A percentile compares a stretch with the other conserved stretches of the same genome.
Conservation (phyloP, 2,888 invertebrate species). For the Polyommatus iphigenia region DNA sequence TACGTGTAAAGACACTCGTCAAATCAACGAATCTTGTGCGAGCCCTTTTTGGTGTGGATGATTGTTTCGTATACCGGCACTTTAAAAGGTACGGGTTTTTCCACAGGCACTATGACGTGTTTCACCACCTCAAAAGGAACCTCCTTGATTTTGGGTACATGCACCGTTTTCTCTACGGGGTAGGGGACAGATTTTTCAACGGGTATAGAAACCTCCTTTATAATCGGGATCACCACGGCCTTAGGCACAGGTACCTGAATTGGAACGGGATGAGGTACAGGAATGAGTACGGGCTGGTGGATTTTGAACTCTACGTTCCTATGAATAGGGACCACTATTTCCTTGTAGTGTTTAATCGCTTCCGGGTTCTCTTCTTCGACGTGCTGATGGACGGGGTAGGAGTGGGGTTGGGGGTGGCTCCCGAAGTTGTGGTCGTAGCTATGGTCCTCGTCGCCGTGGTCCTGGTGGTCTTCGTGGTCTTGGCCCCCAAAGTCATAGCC, state of each 20-base stretch:
- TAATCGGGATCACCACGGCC: slow-evolving; percentile 84
- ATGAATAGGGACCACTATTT: slow-evolving; percentile 82
- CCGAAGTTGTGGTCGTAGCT: slow-evolving; percentile 59
- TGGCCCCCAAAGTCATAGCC: slow-evolving; percentile 51
- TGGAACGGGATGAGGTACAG: slow-evolving; percentile 83
- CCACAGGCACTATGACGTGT: slow-evolving; percentile 84
- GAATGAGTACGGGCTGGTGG: slow-evolving; percentile 78
- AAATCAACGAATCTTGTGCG: slow-evolving; percentile 56
- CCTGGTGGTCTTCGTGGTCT: slow-evolving; percentile 23
- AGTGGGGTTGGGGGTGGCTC: slow-evolving; percentile 66
- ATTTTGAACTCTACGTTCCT: slow-evolving; percentile 82
- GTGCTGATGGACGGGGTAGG: slow-evolving; percentile 82
- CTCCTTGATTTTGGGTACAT: slow-evolving; percentile 84
- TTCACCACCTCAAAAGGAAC: slow-evolving; percentile 85
- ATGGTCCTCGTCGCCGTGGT: slow-evolving; percentile 46
- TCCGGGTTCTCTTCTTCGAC: slow-evolving; percentile 85
- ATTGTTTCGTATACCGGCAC: slow-evolving; percentile 86
- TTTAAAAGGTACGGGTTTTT: slow-evolving; percentile 85
- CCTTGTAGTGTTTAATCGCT: slow-evolving; percentile 84
- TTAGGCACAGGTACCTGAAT: slow-evolving; percentile 85
- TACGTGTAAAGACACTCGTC: not conserved
- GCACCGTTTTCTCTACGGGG: slow-evolving; percentile 83
- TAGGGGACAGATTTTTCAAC: slow-evolving; percentile 87
- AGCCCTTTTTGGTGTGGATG: slow-evolving; percentile 84
- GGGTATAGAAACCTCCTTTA: slow-evolving; percentile 84